phyloP scores from a whole-genome alignment of 1,140 invertebrate species.

The Cydia strobilella region DNA sequence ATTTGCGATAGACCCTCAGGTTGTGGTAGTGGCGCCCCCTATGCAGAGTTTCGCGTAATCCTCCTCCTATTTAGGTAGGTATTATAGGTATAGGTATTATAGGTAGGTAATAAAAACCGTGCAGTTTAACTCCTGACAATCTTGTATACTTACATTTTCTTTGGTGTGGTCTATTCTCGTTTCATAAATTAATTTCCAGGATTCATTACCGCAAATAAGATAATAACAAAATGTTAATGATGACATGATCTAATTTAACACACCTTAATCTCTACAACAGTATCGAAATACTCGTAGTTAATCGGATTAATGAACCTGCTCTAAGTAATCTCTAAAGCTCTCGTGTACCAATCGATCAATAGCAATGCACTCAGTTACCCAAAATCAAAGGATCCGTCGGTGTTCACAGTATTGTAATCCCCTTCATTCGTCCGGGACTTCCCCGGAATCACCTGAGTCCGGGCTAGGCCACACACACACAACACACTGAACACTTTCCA shows the following conservation, averaged over 20 bases:
- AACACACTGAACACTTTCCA: slow-evolving; percentile 60
- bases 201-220: not conserved
- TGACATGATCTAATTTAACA: not conserved
- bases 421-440: slow-evolving; percentile 74
- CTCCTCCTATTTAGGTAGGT: too few species aligned
- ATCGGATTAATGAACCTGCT: not conserved
- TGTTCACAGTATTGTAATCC: slow-evolving; percentile 81
- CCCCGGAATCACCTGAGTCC: slow-evolving; percentile 72
- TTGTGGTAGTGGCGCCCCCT: too few species aligned
- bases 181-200: not conserved
- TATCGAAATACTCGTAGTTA: not conserved
- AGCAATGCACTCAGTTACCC: slow-evolving; percentile 65
- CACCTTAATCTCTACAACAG: not conserved
- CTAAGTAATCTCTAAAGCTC: not conserved
- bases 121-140: not conserved
- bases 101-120: not conserved
- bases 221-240: too few species aligned
- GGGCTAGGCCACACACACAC: slow-evolving; percentile 61
- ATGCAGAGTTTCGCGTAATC: too few species aligned
- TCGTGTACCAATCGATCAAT: not conserved
- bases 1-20: too few species aligned
- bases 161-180: not conserved
- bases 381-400: slow-evolving; percentile 84
- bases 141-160: not conserved
- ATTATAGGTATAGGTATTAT: not conserved